Evolutionary conservation across 2,888 invertebrate species (phyloP).

Genomic region (Ophion obscuratus): DNA sequence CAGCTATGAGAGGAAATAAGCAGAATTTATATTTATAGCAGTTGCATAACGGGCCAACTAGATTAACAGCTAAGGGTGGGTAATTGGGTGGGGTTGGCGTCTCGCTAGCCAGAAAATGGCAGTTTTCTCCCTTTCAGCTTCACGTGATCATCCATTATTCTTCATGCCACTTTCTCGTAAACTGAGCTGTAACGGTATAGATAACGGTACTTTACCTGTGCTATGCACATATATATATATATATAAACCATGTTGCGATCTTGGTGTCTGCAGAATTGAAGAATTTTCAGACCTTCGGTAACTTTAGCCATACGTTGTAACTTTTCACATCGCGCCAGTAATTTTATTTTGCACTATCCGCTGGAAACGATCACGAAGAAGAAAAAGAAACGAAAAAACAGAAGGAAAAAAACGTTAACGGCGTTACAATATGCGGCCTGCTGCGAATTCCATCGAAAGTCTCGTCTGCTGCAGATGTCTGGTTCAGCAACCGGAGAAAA

Average conservation of each 20-base stretch:
- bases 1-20: constrained; percentile 51
- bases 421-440: no score
- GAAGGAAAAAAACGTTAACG: no score
- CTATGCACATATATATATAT: constrained; percentile 13
- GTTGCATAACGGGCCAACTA: constrained; percentile 56
- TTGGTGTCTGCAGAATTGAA: constrained; percentile 36
- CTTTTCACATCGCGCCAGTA: constrained; percentile 36
- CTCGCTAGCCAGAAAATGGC: constrained; percentile 34
- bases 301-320: constrained; percentile 32
- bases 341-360: constrained; percentile 12
- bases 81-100: constrained; percentile 56
- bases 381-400: neutral
- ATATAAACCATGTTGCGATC: constrained; percentile 40
- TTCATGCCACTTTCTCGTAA: constrained; percentile 47
- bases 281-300: constrained; percentile 32
- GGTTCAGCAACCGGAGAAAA: no score
- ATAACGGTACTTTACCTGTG: constrained; percentile 48
- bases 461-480: no score
- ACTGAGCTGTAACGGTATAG: constrained; percentile 35
- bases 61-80: constrained; percentile 60
- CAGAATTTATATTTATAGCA: constrained; percentile 64
- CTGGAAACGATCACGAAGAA: neutral
- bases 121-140: constrained; percentile 42
- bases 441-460: no score
- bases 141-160: constrained; percentile 63